Evolutionary conservation across 2,797 vertebrate genomes (phyloP).

Genomic region (Sebastes minor): DNA sequence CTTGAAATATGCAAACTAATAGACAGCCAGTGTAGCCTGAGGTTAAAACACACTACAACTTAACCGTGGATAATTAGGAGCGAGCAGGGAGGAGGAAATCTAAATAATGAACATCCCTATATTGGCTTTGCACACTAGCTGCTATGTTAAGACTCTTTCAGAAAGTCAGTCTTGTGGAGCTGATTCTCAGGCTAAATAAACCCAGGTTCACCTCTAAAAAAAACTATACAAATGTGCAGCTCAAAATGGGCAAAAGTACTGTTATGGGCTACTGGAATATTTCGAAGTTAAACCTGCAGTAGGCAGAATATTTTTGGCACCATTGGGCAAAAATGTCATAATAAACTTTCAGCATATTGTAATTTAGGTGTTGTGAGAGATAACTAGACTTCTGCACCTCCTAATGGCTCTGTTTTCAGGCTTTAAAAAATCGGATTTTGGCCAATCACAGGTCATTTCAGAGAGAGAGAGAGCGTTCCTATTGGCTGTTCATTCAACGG

Average conservation of each 20-base stretch:
- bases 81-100: background rate
- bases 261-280: background rate
- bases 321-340: no score
- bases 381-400: no score
- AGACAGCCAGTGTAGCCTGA: background rate
- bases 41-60: background rate
- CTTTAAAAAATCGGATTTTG: no score
- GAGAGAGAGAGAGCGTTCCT: no score
- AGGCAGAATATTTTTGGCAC: no score
- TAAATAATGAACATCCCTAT: background rate
- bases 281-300: background rate
- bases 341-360: no score
- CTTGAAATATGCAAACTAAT: constrained; percentile 26
- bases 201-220: background rate
- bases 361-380: no score
- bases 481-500: no score
- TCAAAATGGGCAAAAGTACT: background rate
- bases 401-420: no score
- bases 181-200: background rate
- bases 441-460: no score
- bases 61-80: background rate
- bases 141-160: background rate
- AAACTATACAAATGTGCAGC: background rate
- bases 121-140: background rate
- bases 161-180: background rate